Evolutionary conservation across 2,797 vertebrate genomes (phyloP), one percentile per base, ranked within the genome.

Genomic region (Sternarchorhynchus goeldii): DNA sequence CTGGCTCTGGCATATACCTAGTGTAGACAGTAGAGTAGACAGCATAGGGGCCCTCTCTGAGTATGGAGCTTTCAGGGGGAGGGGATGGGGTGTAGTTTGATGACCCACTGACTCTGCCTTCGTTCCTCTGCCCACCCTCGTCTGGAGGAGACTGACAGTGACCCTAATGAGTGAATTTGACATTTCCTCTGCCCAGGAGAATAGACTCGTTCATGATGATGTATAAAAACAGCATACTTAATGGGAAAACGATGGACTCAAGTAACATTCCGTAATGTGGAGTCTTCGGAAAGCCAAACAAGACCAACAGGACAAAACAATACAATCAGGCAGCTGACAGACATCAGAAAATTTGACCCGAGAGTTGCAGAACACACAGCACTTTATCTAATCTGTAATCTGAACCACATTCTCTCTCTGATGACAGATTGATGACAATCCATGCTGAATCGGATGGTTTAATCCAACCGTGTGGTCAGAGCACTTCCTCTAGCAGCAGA

Each of bases 1-100:
- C 81, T 77, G 81, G 74, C 69, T 85, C 76, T 57, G 45, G 45
- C 45, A 18, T 63, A 7, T 2, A 69, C 76, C 53, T 76, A 76
- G 78, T 81, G 78, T 64, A 85, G 83, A 83, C 78, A 79, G 73
- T 68, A 68, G 76, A 66, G 81, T 77, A 77, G 81, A 85, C 79
- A 56, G 74, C 64, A 66, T 31, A 77, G 79, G 76, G 79, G 79
- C 73, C 76, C 73, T 78, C 59, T 1, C 29, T 64, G 65, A 72
- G 74, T 79, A 80, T 71, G 60, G 45, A 50, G 60, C 53, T 67
- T 71, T 67, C 21, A n/a, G 32, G 65, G 71, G 76, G 2, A 12
- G 8, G 45, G 10, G 45, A 12, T 10, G 10, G 50, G 65, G 36
- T 66, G 34, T 65, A 17, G 50, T 58, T 76, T 75, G 60, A 60